Conservation (phyloP, 1,140 invertebrate genomes). For the Bacillus rossius region DNA sequence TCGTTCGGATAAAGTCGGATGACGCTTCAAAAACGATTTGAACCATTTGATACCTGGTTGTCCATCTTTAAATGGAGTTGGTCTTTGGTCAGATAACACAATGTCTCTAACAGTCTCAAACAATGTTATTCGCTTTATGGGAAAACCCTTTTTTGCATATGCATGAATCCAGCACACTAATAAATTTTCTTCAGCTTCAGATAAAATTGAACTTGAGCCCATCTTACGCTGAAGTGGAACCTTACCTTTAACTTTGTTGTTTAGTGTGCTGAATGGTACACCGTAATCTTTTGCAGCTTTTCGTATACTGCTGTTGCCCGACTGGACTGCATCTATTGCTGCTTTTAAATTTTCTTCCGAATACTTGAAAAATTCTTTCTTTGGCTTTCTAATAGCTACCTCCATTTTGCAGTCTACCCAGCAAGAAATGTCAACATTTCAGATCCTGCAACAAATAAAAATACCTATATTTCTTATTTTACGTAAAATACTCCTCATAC, state of each 20-base stretch:
- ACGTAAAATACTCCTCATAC: no score
- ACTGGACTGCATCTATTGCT: no score
- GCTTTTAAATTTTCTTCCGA: no score
- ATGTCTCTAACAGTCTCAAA: not conserved
- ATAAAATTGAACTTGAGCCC: constrained; percentile 3
- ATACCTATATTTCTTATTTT: no score
- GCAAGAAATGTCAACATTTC: no score
- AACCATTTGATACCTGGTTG: constrained; percentile 36
- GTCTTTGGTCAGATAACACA: not conserved
- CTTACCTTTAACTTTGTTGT: not conserved
- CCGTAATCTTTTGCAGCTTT: not conserved
- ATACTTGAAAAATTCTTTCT: no score
- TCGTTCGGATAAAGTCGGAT: constrained; percentile 29
- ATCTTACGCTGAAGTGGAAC: not conserved
- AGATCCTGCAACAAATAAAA: no score
- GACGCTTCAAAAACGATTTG: constrained; percentile 32
- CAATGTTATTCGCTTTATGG: not conserved
- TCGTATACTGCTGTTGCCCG: not conserved
- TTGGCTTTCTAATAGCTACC: no score
- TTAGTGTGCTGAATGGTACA: not conserved
- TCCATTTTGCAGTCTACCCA: no score
- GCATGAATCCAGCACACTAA: not conserved
- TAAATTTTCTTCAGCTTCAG: not conserved
- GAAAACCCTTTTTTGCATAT: not conserved
- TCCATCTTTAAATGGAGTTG: not conserved